Base-by-base conservation (phyloP, 64 coral and sea anemone species). In the Actinia tenebrosa region DNA sequence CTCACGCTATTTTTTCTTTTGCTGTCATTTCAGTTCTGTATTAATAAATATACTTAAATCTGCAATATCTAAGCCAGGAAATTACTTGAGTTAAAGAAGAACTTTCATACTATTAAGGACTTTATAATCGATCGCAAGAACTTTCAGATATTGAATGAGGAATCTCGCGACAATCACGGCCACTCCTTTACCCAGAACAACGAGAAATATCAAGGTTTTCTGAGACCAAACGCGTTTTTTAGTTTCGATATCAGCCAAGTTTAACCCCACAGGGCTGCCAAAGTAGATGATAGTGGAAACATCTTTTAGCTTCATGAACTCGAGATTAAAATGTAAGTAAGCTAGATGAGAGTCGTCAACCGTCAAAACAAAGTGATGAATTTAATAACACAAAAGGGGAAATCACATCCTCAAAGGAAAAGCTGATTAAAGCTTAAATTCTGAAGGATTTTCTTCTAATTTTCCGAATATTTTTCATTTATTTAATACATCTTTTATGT, bases 241-340 rank as follows among this genome's bases (percentile, higher is more conserved):
- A 30, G 26, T 11, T 15, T 14, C 25, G 69, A 43, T 75, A 75
- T 75, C 69, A 30, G n/a, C 23, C 25, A 10, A 15, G 27, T 25
- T 75, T 11, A 75, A 75, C 69, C 69, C 69, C 69, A 75, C 69
- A 25, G 69, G 69, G 69, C n/a, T 75, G 69, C 69, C 26, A 42
- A 37, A 72, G 69, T 72, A 72, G 64, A 69, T 69, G 27, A 75
- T 30, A 75, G 69, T 26, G 2, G 22, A 75, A 75, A 75, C 16
- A 26, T 37, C 69, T 75, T 75, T 75, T 75, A 75, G 69, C 69
- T 26, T 75, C 63, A 75, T 75, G 13, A 37, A 37, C 30, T 37
- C 30, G 30, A 75, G 69, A 26, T 75, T 75, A 75, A 43, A 75
- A 75, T 14, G 19, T 19, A 9, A n/a, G 22, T 37, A 42, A 26